Percentiles rank a stretch among this genome's conserved stretches.
These are phyloP conservation scores for Rhyacophila brunnea DNA, from an alignment of 1,140 invertebrate genomes.

Conservation along the genomic window DNA sequence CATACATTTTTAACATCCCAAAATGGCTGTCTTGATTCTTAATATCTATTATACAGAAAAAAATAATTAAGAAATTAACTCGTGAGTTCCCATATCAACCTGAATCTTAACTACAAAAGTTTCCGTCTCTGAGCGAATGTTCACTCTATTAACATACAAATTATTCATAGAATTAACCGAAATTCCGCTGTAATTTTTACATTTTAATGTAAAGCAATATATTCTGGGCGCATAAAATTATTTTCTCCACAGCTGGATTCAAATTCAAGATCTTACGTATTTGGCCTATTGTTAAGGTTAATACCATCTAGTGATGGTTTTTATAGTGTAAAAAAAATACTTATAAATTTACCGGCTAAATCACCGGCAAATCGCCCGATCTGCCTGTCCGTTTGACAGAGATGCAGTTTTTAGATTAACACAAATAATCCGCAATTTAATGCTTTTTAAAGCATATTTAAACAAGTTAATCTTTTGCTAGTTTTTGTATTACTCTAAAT, in stretches of 20 bases:
- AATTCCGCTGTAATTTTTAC: constrained; percentile 26
- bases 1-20: constrained; percentile 1
- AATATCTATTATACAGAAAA: constrained; percentile 10
- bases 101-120: constrained; percentile 10
- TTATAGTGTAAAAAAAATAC: too few species aligned
- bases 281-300: too few species aligned
- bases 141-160: constrained; percentile 24
- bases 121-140: constrained; percentile 5
- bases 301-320: too few species aligned
- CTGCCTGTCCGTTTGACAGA: too few species aligned
- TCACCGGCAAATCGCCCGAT: too few species aligned
- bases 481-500: too few species aligned
- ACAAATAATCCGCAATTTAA: too few species aligned
- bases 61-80: constrained; percentile 21
- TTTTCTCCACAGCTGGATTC: not conserved
- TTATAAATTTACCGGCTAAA: too few species aligned
- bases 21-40: not conserved
- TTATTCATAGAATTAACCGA: constrained; percentile 24
- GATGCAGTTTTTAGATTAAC: too few species aligned
- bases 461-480: too few species aligned
- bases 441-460: too few species aligned
- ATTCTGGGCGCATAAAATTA: constrained; percentile 14
- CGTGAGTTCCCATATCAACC: constrained; percentile 5
- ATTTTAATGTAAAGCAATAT: constrained; percentile 13
- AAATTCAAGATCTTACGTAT: too few species aligned